Evolutionary conservation across 2,797 vertebrate genomes (phyloP).

Genomic region (Hypotaenidia philippensis): DNA sequence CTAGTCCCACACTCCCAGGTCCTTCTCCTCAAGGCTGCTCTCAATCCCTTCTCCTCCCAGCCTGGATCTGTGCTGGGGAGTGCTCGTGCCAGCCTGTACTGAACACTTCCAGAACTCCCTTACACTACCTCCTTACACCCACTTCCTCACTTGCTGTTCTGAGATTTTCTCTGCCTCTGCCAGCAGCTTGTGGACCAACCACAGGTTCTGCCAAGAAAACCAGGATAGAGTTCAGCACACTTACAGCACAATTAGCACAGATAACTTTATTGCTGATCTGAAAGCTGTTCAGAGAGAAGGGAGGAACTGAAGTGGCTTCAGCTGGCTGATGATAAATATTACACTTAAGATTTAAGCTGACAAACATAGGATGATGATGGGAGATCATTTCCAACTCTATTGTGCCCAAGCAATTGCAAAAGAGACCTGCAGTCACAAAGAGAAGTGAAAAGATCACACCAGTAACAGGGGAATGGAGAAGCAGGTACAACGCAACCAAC

Average conservation of each 20-base stretch:
- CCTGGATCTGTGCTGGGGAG: too few species aligned
- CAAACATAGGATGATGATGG: background rate
- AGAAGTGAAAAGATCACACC: background rate
- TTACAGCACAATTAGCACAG: background rate
- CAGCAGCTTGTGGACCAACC: background rate
- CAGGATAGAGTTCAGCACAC: background rate
- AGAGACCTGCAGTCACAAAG: background rate
- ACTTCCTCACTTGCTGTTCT: background rate
- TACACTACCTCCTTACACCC: background rate
- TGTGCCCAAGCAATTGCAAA: background rate
- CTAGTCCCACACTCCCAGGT: too few species aligned
- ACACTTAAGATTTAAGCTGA: background rate
- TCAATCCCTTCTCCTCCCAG: too few species aligned
- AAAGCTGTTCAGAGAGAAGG: background rate
- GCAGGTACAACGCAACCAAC: background rate
- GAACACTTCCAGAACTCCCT: background rate
- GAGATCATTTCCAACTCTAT: background rate
- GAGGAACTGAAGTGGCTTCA: background rate
- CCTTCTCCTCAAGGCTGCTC: too few species aligned
- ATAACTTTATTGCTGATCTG: background rate
- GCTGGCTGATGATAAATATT: background rate
- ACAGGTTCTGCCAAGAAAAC: background rate
- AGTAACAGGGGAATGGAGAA: background rate
- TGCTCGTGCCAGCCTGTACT: background rate
- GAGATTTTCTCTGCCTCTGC: background rate